phyloP scores from a whole-genome alignment of 2,888 invertebrate species.

The Scaptomyza reducta region DNA sequence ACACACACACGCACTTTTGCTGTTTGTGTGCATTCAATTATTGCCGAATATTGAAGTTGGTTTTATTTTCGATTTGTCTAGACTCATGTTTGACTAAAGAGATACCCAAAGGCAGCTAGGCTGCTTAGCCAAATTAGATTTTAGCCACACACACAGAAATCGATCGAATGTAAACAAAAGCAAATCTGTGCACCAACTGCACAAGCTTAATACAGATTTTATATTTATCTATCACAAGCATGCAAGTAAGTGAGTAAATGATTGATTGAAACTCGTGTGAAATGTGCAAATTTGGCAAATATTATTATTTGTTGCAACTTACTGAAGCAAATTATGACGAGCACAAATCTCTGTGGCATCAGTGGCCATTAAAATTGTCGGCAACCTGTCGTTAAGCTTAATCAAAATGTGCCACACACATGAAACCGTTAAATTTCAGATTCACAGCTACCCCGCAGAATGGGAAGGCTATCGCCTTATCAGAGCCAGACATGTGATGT shows the following conservation, averaged over 20 bases:
- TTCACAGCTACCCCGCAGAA: conserved; percentile 4
- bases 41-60: conserved; percentile 71
- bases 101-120: conserved; percentile 19
- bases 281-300: conserved; percentile 29
- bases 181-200: conserved; percentile 27
- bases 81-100: conserved; percentile 64
- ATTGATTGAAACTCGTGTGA: conserved; percentile 26
- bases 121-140: conserved; percentile 72
- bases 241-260: conserved; percentile 5
- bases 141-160: conserved; percentile 37
- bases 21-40: conserved; percentile 76
- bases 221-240: conserved; percentile 1
- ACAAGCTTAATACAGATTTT: conserved; percentile 13
- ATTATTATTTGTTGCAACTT: conserved; percentile 34
- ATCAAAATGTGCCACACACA: conserved; percentile 62
- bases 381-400: conserved; percentile 53
- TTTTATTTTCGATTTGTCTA: conserved; percentile 76
- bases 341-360: conserved; percentile 37
- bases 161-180: conserved; percentile 33
- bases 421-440: conserved; percentile 43
- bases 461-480: conserved; percentile 40
- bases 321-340: conserved; percentile 34
- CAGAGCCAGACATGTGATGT: conserved; percentile 27
- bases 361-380: conserved; percentile 48
- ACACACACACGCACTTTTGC: conserved; percentile 19